phyloP scores from a whole-genome alignment of 2,888 invertebrate genomes.

The Barypeithes pellucidus region DNA sequence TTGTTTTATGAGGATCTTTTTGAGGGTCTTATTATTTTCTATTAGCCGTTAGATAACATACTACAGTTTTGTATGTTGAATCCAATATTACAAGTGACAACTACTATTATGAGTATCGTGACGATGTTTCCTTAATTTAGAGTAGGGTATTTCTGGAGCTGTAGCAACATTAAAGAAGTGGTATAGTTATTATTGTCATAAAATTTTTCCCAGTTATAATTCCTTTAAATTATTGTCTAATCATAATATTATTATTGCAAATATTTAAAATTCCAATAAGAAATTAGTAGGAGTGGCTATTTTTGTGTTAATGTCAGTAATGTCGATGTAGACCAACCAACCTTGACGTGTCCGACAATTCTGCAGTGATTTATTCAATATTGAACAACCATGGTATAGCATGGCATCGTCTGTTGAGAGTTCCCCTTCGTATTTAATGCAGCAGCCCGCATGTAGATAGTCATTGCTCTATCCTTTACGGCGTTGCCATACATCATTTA shows the following conservation, averaged over 20 bases:
- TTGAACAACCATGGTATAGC: not conserved
- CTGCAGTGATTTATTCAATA: conserved; percentile 14
- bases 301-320: not conserved
- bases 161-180: too few relatives aligned
- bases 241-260: not conserved
- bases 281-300: conserved; percentile 9
- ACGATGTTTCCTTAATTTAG: too few relatives aligned
- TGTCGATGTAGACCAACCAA: conserved; percentile 13
- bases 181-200: too few relatives aligned
- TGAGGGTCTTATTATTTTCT: too few relatives aligned
- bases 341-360: conserved; percentile 26
- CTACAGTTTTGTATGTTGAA: too few relatives aligned
- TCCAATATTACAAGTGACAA: too few relatives aligned
- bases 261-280: not conserved
- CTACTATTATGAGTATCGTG: too few relatives aligned
- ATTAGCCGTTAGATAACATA: too few relatives aligned
- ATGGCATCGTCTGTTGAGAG: not conserved
- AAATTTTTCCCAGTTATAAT: too few relatives aligned
- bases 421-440: conserved; percentile 18
- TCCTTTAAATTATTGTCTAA: not conserved
- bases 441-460: conserved; percentile 26
- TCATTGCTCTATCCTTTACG: conserved; percentile 28
- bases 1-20: too few relatives aligned
- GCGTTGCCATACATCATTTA: conserved; percentile 2
- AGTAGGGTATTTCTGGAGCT: too few relatives aligned